Evolutionary conservation across 2,113 vertebrate genomes (phyloP).

Genomic region (Chaetorhynchus papuensis): DNA sequence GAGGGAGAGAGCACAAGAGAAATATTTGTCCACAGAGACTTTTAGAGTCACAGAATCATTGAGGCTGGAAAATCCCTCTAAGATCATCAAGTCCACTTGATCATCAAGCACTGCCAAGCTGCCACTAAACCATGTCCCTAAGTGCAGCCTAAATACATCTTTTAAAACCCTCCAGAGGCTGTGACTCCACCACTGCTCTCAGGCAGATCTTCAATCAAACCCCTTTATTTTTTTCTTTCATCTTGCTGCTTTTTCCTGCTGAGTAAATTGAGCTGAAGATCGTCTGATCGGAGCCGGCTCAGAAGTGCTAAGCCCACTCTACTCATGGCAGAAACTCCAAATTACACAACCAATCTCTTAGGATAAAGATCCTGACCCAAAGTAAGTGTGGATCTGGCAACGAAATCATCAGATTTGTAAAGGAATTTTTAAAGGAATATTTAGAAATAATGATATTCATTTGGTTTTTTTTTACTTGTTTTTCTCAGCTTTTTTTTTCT

Average conservation of each 20-base stretch:
- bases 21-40: not conserved
- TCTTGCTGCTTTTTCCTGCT: not conserved
- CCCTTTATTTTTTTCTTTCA: not conserved
- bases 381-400: not conserved
- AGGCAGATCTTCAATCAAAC: not conserved
- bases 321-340: not conserved
- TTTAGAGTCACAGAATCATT: not conserved
- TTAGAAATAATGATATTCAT: not conserved
- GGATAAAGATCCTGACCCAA: not conserved
- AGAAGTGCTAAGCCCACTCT: not conserved
- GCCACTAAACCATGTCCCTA: not conserved
- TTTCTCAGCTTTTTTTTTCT: not conserved
- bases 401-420: not conserved
- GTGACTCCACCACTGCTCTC: not conserved
- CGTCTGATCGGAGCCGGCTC: not conserved
- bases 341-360: not conserved
- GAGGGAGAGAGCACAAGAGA: not conserved
- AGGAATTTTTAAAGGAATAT: not conserved
- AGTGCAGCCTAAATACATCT: not conserved
- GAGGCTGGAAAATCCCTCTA: not conserved
- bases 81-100: not conserved
- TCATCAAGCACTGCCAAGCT: not conserved
- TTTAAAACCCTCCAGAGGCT: not conserved
- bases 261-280: not conserved
- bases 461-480: not conserved